A percentile compares a stretch with the other conserved stretches of the same genome.
These are phyloP conservation scores for Lamproptera curius DNA, from an alignment of 2,888 invertebrate species.

Conservation along the genomic window DNA sequence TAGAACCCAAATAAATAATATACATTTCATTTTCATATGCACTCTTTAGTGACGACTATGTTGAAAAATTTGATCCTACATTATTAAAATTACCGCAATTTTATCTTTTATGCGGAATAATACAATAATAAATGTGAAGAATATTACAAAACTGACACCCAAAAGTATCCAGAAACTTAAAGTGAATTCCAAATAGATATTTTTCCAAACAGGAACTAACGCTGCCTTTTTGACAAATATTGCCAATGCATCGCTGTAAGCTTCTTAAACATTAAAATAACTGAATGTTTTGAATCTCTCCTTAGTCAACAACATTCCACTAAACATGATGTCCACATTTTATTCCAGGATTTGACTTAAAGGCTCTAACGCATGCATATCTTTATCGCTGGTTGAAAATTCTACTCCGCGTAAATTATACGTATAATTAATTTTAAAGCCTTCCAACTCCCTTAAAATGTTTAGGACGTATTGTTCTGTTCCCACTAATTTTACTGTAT, in stretches of 20 bases:
- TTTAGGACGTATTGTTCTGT: conserved; percentile 34
- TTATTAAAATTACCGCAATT: conserved; percentile 30
- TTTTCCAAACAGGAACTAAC: conserved; percentile 35
- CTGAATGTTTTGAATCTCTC: conserved; percentile 34
- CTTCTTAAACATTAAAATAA: conserved; percentile 37
- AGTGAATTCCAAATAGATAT: conserved; percentile 40
- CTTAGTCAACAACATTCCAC: conserved; percentile 32
- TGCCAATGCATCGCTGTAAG: conserved; percentile 39
- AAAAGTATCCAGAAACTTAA: conserved; percentile 38
- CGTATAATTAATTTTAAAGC: conserved; percentile 40
- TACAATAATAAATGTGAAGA: conserved; percentile 30
- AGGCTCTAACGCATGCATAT: conserved; percentile 36
- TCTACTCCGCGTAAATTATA: conserved; percentile 28
- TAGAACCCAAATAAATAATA: conserved; percentile 44
- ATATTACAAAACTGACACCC: conserved; percentile 30
- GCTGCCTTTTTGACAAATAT: conserved; percentile 41
- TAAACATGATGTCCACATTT: conserved; percentile 31
- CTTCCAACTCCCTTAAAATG: conserved; percentile 37
- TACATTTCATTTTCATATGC: conserved; percentile 26
- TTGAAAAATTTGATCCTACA: conserved; percentile 37
- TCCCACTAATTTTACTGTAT: conserved; percentile 20
- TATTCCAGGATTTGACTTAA: conserved; percentile 29
- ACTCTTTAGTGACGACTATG: conserved; percentile 31
- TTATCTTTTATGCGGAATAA: conserved; percentile 32
- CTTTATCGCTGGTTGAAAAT: conserved; percentile 25